phyloP scores from a whole-genome alignment of 2,888 invertebrate species.

The Scaeva pyrastri region DNA sequence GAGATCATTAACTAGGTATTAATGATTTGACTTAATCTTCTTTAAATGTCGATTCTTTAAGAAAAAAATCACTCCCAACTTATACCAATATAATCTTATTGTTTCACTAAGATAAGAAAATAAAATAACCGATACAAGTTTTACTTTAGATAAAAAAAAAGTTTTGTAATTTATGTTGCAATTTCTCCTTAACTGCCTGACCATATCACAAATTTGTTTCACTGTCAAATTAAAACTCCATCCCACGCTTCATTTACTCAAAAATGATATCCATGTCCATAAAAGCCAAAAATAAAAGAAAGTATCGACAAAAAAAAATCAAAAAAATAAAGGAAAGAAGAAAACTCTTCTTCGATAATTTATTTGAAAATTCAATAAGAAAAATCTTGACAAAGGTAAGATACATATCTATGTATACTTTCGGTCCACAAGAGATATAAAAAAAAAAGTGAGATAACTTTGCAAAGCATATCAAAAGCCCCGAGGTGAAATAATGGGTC shows the following conservation, averaged over 20 bases:
- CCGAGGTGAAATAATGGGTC: conserved; percentile 56
- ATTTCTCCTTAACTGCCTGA: conserved; percentile 26
- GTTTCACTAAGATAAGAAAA: background rate
- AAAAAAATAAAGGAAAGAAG: conserved; percentile 2
- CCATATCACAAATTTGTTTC: conserved; percentile 38
- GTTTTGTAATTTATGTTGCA: conserved; percentile 29
- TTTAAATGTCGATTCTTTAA: no score
- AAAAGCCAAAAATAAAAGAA: background rate
- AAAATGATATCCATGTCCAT: conserved; percentile 28
- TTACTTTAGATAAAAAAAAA: background rate
- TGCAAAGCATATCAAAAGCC: conserved; percentile 43
- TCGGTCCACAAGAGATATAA: conserved; percentile 6
- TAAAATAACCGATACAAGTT: background rate
- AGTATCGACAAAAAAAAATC: background rate
- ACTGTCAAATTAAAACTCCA: conserved; percentile 57
- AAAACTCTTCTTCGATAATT: conserved; percentile 36
- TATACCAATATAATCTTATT: conserved; percentile 7
- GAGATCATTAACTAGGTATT: no score
- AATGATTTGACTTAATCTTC: no score
- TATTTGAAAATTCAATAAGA: conserved; percentile 58
- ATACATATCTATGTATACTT: conserved; percentile 32
- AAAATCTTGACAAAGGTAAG: conserved; percentile 48
- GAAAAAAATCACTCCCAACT: no score
- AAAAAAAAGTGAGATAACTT: conserved; percentile 26
- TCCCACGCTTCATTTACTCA: conserved; percentile 66